phyloP scores from a whole-genome alignment of 2,797 vertebrate species.

The Hephaestus fuliginosus region DNA sequence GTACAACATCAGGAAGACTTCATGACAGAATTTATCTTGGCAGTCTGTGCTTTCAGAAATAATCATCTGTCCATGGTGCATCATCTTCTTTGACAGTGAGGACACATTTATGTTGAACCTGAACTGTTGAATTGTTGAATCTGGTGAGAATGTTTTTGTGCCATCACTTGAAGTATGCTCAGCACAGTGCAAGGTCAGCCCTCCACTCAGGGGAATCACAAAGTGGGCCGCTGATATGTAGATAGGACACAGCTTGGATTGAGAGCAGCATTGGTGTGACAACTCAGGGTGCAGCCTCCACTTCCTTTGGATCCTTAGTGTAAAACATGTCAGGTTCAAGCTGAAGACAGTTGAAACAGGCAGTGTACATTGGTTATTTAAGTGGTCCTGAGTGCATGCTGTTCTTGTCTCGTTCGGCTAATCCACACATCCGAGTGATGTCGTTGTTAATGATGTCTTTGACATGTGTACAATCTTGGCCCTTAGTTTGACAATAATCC shows the following conservation, averaged over 20 bases:
- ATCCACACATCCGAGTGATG: too few relatives aligned
- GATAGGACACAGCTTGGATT: constrained; percentile 29
- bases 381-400: not conserved
- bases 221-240: constrained; percentile 52
- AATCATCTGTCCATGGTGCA: not conserved
- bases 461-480: too few relatives aligned
- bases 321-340: constrained; percentile 4
- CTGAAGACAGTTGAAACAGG: not conserved
- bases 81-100: not conserved
- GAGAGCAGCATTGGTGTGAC: constrained; percentile 28
- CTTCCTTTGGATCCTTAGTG: not conserved
- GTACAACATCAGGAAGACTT: not conserved
- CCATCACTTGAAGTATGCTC: not conserved
- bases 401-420: not conserved
- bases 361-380: too few relatives aligned
- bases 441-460: too few relatives aligned
- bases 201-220: constrained; percentile 10
- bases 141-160: not conserved
- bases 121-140: not conserved
- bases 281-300: constrained; percentile 23
- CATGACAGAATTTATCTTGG: not conserved
- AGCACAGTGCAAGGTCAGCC: constrained; percentile 36
- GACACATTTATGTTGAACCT: not conserved
- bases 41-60: not conserved
- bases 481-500: too few relatives aligned